Conservation (phyloP, 2,113 vertebrate species). For the Syngnathoides biaculeatus region DNA sequence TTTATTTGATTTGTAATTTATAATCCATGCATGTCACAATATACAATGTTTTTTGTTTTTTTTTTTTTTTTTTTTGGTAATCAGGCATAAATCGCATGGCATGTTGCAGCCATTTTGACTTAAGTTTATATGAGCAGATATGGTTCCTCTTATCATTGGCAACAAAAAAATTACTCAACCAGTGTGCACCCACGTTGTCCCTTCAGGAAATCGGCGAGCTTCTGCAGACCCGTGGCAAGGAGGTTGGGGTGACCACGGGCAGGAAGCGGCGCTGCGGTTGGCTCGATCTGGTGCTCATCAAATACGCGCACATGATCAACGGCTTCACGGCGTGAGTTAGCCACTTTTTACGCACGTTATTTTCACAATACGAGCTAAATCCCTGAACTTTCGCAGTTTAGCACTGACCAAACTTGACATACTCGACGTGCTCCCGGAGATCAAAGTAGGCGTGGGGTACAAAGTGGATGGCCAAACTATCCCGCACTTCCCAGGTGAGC, state of each 20-base stretch:
- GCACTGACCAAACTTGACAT: slow-evolving; percentile 98
- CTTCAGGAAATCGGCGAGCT: slow-evolving; percentile 83
- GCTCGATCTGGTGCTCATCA: slow-evolving; percentile 91
- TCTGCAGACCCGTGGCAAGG: slow-evolving; percentile 87
- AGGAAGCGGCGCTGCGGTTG: slow-evolving; percentile 95
- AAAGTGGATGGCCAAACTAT: slow-evolving; percentile 85
- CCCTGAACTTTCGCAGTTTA: slow-evolving; percentile 72
- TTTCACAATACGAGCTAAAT: neutral
- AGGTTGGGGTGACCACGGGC: slow-evolving; percentile 94
- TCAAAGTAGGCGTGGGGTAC: slow-evolving; percentile 92
- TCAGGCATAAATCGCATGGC: neutral
- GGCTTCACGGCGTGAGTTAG: slow-evolving; percentile 94
- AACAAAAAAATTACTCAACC: neutral
- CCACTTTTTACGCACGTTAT: neutral
- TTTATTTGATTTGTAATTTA: too few relatives aligned
- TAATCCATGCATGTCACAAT: too few relatives aligned
- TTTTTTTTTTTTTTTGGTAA: too few relatives aligned
- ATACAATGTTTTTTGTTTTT: neutral
- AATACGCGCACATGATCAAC: slow-evolving; percentile 98
- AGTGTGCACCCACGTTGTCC: neutral
- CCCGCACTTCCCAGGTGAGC: slow-evolving; percentile 95
- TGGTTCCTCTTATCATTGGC: neutral
- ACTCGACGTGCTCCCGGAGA: slow-evolving; percentile 88
- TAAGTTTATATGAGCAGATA: neutral
- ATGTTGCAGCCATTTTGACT: neutral